phyloP scores from a whole-genome alignment of 2,888 invertebrate species.

The Furcula furcula region DNA sequence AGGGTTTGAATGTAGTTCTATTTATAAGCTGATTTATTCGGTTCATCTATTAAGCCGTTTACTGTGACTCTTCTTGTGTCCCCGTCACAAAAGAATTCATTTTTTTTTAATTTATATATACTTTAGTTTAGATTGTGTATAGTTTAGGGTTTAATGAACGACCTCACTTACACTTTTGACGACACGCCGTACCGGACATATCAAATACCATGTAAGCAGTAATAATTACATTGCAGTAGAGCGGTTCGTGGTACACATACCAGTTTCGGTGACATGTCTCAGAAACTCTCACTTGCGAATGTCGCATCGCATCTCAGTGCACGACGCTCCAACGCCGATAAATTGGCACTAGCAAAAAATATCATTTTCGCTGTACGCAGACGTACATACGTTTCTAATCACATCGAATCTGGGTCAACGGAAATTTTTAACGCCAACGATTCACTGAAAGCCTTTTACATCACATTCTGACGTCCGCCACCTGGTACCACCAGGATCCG shows the following conservation, averaged over 20 bases:
- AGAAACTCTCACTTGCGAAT: constrained; percentile 77
- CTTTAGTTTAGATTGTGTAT: no score
- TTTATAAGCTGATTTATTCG: no score
- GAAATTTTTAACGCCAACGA: constrained; percentile 70
- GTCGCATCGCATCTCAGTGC: constrained; percentile 69
- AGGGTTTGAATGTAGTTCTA: no score
- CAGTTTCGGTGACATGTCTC: constrained; percentile 76
- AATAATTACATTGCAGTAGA: constrained; percentile 62
- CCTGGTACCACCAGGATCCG: constrained; percentile 75
- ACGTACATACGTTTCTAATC: constrained; percentile 73
- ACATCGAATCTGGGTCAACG: constrained; percentile 76
- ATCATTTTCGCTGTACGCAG: constrained; percentile 66
- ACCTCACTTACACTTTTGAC: constrained; percentile 65
- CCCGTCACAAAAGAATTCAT: no score
- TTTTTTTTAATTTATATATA: no score
- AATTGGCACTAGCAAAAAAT: constrained; percentile 76
- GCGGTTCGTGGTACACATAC: constrained; percentile 59
- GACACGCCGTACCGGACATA: constrained; percentile 62
- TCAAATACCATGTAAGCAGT: constrained; percentile 62
- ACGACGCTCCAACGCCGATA: constrained; percentile 66
- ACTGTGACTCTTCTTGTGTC: no score
- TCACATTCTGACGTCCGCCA: constrained; percentile 57
- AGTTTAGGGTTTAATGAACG: constrained; percentile 57
- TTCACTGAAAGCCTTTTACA: constrained; percentile 78
- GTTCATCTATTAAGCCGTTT: no score